Evolutionary conservation across 2,888 invertebrate genomes (phyloP), one percentile per base, ranked within the genome.

Genomic region (Tromatobia lineatoria): DNA sequence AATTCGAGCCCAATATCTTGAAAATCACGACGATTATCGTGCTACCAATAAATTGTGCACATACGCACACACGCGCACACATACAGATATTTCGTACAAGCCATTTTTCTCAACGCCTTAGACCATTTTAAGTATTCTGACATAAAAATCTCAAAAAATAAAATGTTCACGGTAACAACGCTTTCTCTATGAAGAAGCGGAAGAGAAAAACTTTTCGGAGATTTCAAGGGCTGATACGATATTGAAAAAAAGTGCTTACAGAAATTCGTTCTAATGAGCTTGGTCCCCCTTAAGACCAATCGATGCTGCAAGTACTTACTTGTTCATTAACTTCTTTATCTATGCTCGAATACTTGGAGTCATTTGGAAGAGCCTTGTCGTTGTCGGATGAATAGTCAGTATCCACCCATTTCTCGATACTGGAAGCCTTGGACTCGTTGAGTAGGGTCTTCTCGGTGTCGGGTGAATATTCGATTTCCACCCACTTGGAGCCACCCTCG

Each of bases 381-480:
- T 78, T 75, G 64, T 84, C 84, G 64, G 74, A 71, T 2, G 83
- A 74, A 70, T 81, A 84, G 81, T 84, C 80, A 70, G 80, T 50
- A 54, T 84, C 84, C 50, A 81, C 78, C 77, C 78, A 81, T 70
- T 90, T 92, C 66, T 90, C 91, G 80, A 90, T 88, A 29, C 88
- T 90, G n/a, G 89, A 88, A 50, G 89, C 87, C 80, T 91, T 90
- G 3, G 90, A 88, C 47, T 90, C 90, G 75, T 90, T 90, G 69
- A 92, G 84, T 29, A 93, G 87, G 70, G 91, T 91, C 88, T 93
- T 92, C 85, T 92, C 93, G 20, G 91, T 92, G 83, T 93, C 93
- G 42, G 93, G 93, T 66, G 93, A 93, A 87, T 92, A 93, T 83
- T 93, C 93, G 83, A 93, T 93, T 87, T 93, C 93, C 83, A 93